Evolutionary conservation across 2,888 invertebrate genomes (phyloP), one percentile per base, ranked within the genome.

Genomic region (Auanema freiburgensis): DNA sequence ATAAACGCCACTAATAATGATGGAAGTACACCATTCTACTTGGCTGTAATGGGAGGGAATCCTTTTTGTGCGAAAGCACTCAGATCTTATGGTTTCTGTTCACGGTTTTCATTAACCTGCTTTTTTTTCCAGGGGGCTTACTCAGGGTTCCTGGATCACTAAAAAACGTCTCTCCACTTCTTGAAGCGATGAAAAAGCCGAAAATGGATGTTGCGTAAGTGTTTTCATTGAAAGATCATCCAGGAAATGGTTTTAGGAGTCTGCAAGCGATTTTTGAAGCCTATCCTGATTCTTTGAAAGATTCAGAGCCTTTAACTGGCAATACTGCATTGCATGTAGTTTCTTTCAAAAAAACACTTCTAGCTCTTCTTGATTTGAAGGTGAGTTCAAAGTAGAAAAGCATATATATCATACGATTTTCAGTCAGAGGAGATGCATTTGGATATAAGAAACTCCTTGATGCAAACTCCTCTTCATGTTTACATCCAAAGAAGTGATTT

Each of bases 391-490:
- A 16, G n/a, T 60, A 11, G 73, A 69, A 11, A 65, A 65, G 25
- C 71, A 74, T 6, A 58, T 65, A n/a, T n/a, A n/a, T 16, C 18
- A 67, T 24, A 52, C 71, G 14, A 65, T 53, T 56, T 79, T 40
- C 57, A 74, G 67, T 51, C 58, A 25, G 66, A 73, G 11, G 70
- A 80, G 52, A 33, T 79, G 21, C 80, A 85, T 67, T 64, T 85
- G 44, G 83, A 85, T 62, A 80, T 80, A 0, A 59, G 74, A 8
- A 86, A 85, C 72, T 77, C 71, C 1, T 79, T 81, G 5, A 82
- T 84, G 1, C 83, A 85, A 65, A 85, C 86, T 0, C 82, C 86
- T 0, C 76, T 86, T 12, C 84, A 86, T 71, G 66, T 84, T 18
- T 81, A 76, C 62, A 72, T 76, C 2, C 65, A 63, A 49, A 68